These are phyloP conservation scores for Agrenia bidenticulata DNA, from an alignment of 2,888 invertebrate genomes.

Conservation along the genomic window DNA sequence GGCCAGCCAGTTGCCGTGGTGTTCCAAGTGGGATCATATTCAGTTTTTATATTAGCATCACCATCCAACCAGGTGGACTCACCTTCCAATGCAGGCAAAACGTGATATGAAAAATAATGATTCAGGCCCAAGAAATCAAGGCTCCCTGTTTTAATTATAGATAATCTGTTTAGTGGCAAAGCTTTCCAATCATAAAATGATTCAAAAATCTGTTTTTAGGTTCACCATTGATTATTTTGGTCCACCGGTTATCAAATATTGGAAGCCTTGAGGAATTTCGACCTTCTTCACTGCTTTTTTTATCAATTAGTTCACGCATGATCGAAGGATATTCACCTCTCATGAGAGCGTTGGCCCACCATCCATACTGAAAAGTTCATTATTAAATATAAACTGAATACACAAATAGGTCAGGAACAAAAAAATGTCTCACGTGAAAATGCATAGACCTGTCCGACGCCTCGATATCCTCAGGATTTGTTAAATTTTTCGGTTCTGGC, in stretches of 20 bases:
- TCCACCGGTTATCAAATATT: constrained; percentile 37
- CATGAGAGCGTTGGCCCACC: constrained; percentile 42
- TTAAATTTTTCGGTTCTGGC: constrained; percentile 29
- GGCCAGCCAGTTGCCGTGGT: constrained; percentile 38
- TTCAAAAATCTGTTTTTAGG: constrained; percentile 5
- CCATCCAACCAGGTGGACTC: constrained; percentile 32
- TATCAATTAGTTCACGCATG: constrained; percentile 43
- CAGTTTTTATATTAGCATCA: constrained; percentile 28
- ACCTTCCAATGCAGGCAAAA: neutral
- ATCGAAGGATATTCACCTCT: constrained; percentile 46
- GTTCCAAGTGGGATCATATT: constrained; percentile 44
- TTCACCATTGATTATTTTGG: constrained; percentile 39
- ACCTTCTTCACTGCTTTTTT: constrained; percentile 39
- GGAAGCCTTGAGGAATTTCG: constrained; percentile 39
- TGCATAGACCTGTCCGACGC: constrained; percentile 37
- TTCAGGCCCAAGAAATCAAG: constrained; percentile 50
- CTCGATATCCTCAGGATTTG: constrained; percentile 25
- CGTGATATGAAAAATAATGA: constrained; percentile 41
- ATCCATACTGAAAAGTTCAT: constrained; percentile 34
- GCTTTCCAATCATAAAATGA: neutral
- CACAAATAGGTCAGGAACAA: too few relatives aligned
- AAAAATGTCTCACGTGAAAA: constrained; percentile 40
- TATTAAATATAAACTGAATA: constrained; percentile 1
- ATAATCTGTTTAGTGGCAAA: neutral
- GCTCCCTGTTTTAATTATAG: constrained; percentile 16